A percentile compares a stretch with the other conserved stretches of the same genome.
These are phyloP conservation scores for Brachypalpus laphriformis DNA, from an alignment of 2,888 invertebrate species.

Conservation along the genomic window DNA sequence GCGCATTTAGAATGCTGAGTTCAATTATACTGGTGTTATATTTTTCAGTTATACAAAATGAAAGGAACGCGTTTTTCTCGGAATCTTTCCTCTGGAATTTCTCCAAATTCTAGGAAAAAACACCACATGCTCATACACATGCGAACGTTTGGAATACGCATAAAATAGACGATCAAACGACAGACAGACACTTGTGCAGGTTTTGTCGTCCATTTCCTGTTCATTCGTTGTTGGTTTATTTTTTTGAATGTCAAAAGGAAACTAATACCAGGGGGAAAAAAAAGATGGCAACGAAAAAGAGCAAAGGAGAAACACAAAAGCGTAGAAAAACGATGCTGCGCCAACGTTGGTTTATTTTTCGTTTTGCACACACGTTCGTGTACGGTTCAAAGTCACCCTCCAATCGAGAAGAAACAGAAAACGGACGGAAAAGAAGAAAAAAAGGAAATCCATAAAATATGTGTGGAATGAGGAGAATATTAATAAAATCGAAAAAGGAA, in stretches of 20 bases:
- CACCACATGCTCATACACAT: constrained; percentile 42
- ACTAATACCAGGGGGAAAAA: constrained; percentile 12
- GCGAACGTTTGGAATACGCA: constrained; percentile 1
- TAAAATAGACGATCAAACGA: constrained; percentile 12
- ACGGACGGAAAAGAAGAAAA: too few relatives aligned
- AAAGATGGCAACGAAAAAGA: constrained; percentile 3
- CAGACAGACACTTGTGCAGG: constrained; percentile 66
- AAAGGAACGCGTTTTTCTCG: constrained; percentile 50
- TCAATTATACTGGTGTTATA: constrained; percentile 21
- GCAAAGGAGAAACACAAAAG: constrained; percentile 51
- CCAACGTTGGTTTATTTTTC: constrained; percentile 33
- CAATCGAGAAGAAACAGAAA: constrained; percentile 27
- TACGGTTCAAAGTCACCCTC: constrained; percentile 65
- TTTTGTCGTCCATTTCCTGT: constrained; percentile 70
- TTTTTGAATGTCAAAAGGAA: constrained; percentile 13
- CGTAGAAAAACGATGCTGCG: constrained; percentile 59
- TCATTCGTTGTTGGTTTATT: constrained; percentile 28
- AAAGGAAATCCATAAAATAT: constrained; percentile 63
- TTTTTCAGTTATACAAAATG: constrained; percentile 31
- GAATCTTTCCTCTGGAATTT: constrained; percentile 60
- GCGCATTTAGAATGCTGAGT: constrained; percentile 51
- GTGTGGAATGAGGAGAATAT: constrained; percentile 61
- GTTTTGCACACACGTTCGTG: constrained; percentile 22
- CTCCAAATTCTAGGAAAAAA: constrained; percentile 62
- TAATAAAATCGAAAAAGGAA: constrained; percentile 18